These are phyloP conservation scores for Trachops cirrhosus DNA, from an alignment of 2,797 vertebrate species.

Conservation along the genomic window DNA sequence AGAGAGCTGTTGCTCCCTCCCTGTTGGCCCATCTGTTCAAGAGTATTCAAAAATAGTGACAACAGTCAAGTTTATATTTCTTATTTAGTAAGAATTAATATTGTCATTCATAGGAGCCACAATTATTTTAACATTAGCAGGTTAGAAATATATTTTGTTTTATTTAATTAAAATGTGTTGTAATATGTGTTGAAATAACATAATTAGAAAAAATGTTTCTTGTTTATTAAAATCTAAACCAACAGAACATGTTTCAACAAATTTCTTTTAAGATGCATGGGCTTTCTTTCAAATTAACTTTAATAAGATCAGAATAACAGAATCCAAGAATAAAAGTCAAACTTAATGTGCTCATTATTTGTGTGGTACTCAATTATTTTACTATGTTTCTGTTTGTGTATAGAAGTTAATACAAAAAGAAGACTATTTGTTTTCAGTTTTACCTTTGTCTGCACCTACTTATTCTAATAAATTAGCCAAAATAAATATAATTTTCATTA, in stretches of 20 bases:
- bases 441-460: neutral
- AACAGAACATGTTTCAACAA: neutral
- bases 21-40: neutral
- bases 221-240: neutral
- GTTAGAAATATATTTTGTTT: neutral
- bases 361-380: neutral
- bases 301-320: neutral
- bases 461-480: neutral
- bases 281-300: slow-evolving; percentile 20
- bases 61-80: neutral
- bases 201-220: slow-evolving; percentile 12
- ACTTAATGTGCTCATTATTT: neutral
- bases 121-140: neutral
- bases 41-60: neutral
- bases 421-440: neutral
- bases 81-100: neutral
- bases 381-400: neutral
- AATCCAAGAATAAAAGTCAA: slow-evolving; percentile 13
- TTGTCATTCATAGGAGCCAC: neutral
- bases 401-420: neutral
- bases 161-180: neutral
- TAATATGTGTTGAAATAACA: neutral
- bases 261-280: neutral
- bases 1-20: neutral
- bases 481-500: neutral